Evolutionary conservation across 2,113 vertebrate species (phyloP).

Genomic region (Spea multiplicata): DNA sequence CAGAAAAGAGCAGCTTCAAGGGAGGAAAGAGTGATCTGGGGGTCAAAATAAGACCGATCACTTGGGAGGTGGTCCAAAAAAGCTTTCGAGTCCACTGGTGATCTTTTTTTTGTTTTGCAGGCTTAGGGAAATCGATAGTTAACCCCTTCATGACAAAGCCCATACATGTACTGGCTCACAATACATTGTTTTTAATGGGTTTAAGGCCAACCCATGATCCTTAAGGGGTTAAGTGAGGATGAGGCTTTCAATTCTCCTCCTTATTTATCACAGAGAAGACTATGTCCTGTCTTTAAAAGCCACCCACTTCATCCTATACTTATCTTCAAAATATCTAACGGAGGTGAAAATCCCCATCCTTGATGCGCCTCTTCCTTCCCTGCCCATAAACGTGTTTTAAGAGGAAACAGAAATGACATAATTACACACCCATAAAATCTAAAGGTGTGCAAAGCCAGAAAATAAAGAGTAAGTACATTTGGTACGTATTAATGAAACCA

Average conservation of each 20-base stretch:
- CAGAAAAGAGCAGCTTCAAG: no score
- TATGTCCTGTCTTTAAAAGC: background rate
- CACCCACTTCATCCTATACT: background rate
- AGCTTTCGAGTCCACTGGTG: no score
- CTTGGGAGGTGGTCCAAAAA: no score
- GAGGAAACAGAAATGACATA: constrained; percentile 5
- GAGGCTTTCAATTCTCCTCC: background rate
- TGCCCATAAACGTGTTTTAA: constrained; percentile 12
- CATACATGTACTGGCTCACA: no score
- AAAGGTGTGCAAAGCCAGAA: constrained; percentile 10
- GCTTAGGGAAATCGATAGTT: no score
- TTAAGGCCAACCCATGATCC: no score
- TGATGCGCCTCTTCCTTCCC: background rate
- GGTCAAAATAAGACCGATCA: no score
- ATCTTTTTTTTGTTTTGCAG: no score
- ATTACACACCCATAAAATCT: constrained; percentile 26
- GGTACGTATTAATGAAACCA: constrained; percentile 10
- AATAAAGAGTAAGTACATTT: constrained; percentile 9
- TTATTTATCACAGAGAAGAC: background rate
- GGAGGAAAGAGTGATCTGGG: no score
- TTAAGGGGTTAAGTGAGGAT: background rate
- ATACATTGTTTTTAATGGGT: no score
- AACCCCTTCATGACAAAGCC: no score
- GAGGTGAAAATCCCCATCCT: background rate
- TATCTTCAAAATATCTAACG: constrained; percentile 20